Conservation (phyloP, 2,797 vertebrate genomes). For the Chaunax sp. region DNA sequence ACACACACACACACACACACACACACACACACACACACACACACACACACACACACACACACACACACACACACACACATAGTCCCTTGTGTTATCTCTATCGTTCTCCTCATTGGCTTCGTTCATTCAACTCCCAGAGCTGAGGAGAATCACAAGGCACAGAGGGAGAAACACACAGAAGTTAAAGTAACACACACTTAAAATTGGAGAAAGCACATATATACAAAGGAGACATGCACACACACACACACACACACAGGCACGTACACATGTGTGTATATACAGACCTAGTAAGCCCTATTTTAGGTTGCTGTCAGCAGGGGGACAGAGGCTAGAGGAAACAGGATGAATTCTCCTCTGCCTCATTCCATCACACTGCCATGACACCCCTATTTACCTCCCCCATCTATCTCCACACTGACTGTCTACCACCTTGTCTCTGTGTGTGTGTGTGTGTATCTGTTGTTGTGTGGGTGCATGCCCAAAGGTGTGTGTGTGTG, state of each 20-base stretch:
- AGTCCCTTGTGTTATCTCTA: constrained; percentile 55
- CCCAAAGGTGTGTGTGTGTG: not conserved
- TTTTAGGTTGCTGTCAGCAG: constrained; percentile 81
- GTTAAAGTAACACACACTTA: constrained; percentile 17
- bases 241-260: constrained; percentile 26
- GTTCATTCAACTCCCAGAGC: constrained; percentile 62
- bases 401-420: constrained; percentile 77
- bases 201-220: constrained; percentile 30
- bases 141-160: constrained; percentile 51
- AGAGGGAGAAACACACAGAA: constrained; percentile 26
- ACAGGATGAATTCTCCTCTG: constrained; percentile 82
- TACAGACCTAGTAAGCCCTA: constrained; percentile 74
- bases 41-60: no score
- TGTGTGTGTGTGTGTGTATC: constrained; percentile 30
- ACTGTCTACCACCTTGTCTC: constrained; percentile 69
- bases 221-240: constrained; percentile 17
- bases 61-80: no score
- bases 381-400: constrained; percentile 84
- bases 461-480: constrained; percentile 7
- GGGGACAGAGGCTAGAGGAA: constrained; percentile 78
- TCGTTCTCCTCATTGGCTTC: constrained; percentile 48
- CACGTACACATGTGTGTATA: constrained; percentile 54
- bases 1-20: no score
- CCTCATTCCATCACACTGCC: constrained; percentile 80
- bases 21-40: no score